phyloP scores from a whole-genome alignment of 64 coral and sea anemone genomes.

The Actinia equina region DNA sequence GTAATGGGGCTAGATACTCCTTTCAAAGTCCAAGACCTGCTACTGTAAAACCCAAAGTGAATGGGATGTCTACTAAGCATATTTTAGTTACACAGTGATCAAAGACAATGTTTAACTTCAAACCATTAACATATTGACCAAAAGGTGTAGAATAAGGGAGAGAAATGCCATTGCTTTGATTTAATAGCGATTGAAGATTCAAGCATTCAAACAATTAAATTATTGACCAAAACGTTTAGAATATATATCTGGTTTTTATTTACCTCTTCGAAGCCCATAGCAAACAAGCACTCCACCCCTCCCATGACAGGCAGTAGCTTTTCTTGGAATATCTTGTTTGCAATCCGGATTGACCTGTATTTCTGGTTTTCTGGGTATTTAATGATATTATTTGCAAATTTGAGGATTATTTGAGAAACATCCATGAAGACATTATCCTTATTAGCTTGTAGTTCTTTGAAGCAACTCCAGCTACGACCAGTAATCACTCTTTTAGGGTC shows the following conservation, averaged over 20 bases:
- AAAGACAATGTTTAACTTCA: no score
- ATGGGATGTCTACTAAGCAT: no score
- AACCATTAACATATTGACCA: no score
- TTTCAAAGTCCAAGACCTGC: no score
- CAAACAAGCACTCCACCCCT: slow-evolving; percentile 86
- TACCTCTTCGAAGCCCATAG: slow-evolving; percentile 92
- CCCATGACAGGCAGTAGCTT: slow-evolving; percentile 67
- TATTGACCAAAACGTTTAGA: no score
- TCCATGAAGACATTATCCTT: slow-evolving; percentile 60
- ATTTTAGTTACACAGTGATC: no score
- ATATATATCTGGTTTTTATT: background rate
- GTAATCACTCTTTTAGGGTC: slow-evolving; percentile 58
- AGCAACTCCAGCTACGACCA: slow-evolving; percentile 80
- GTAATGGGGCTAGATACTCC: no score
- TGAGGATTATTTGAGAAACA: slow-evolving; percentile 66
- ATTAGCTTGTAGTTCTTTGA: slow-evolving; percentile 72
- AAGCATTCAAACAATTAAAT: no score
- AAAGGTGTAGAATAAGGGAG: no score
- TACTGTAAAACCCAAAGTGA: no score
- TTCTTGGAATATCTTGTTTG: slow-evolving; percentile 86
- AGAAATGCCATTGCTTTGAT: no score
- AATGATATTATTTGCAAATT: slow-evolving; percentile 88
- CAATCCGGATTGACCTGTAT: slow-evolving; percentile 69
- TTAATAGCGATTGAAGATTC: no score
- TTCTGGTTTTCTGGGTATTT: slow-evolving; percentile 76